Conservation (phyloP, 2,888 invertebrate genomes). For the Leptothorax acervorum region DNA sequence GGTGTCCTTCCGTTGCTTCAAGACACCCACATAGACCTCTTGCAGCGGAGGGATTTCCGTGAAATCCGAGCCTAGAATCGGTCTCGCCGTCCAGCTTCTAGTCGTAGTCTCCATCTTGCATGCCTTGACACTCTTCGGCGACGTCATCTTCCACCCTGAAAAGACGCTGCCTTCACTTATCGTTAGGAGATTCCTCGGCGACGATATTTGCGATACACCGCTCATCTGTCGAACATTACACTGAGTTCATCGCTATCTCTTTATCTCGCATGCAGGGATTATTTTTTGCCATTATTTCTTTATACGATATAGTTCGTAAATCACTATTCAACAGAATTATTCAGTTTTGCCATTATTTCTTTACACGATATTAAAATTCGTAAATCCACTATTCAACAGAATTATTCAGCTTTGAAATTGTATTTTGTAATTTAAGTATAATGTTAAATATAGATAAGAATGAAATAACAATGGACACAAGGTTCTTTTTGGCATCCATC, state of each 20-base stretch:
- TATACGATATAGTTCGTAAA: not conserved
- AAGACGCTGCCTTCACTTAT: conserved; percentile 77
- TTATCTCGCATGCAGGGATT: not conserved
- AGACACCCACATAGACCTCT: conserved; percentile 88
- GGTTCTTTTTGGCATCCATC: not conserved
- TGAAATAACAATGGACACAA: not conserved
- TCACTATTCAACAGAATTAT: conserved; percentile 9
- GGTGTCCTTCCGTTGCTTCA: conserved; percentile 88
- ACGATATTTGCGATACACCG: conserved; percentile 8
- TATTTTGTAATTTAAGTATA: conserved; percentile 2
- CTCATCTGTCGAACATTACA: not conserved
- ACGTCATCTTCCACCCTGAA: conserved; percentile 76
- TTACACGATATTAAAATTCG: not conserved
- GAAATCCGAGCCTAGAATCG: conserved; percentile 88
- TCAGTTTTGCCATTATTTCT: not conserved
- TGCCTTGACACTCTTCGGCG: conserved; percentile 61
- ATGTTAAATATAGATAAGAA: not conserved
- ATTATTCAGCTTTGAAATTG: not conserved
- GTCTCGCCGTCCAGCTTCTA: conserved; percentile 79
- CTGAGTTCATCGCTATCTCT: not conserved
- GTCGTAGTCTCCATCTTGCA: conserved; percentile 51
- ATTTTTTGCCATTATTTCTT: not conserved
- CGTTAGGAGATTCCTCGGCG: conserved; percentile 52
- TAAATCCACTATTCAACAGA: conserved; percentile 1
- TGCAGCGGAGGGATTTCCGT: conserved; percentile 86